These are phyloP conservation scores for Apotomis turbidana DNA, from an alignment of 2,888 invertebrate genomes.

Conservation along the genomic window DNA sequence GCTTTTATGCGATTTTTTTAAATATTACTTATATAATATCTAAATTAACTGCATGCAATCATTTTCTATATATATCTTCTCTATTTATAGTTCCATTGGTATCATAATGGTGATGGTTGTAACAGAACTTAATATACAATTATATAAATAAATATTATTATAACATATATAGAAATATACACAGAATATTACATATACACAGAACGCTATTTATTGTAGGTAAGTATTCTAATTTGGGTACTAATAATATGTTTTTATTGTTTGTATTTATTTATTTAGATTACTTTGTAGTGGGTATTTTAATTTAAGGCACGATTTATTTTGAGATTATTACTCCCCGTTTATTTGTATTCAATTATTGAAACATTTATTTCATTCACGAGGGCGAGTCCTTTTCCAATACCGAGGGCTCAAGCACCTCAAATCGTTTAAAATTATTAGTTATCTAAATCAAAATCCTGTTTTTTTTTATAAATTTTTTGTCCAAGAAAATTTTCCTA, in stretches of 20 bases:
- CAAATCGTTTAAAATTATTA: no score
- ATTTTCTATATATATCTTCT: slow-evolving; percentile 57
- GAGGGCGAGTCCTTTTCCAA: neutral
- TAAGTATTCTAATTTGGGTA: slow-evolving; percentile 25
- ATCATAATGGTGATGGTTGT: slow-evolving; percentile 83
- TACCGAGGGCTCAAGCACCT: neutral
- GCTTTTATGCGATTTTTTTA: slow-evolving; percentile 24
- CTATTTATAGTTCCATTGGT: slow-evolving; percentile 70
- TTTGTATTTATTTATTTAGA: slow-evolving; percentile 26
- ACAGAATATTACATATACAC: slow-evolving; percentile 19
- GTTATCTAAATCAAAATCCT: no score
- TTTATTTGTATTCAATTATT: slow-evolving; percentile 21
- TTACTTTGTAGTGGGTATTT: slow-evolving; percentile 26
- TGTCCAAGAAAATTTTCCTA: no score
- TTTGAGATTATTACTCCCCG: neutral
- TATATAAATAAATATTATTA: slow-evolving; percentile 44
- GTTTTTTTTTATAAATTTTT: no score
- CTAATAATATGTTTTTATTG: slow-evolving; percentile 19
- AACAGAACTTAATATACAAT: slow-evolving; percentile 44
- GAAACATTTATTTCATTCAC: slow-evolving; percentile 3
- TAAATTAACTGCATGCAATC: slow-evolving; percentile 64
- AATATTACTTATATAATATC: slow-evolving; percentile 30
- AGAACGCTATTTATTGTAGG: slow-evolving; percentile 25
- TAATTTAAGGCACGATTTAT: slow-evolving; percentile 37
- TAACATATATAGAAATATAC: slow-evolving; percentile 34